Evolutionary conservation across 1,140 invertebrate genomes (phyloP), one percentile per base, ranked within the genome.

Genomic region (Kradibia gibbosae): DNA sequence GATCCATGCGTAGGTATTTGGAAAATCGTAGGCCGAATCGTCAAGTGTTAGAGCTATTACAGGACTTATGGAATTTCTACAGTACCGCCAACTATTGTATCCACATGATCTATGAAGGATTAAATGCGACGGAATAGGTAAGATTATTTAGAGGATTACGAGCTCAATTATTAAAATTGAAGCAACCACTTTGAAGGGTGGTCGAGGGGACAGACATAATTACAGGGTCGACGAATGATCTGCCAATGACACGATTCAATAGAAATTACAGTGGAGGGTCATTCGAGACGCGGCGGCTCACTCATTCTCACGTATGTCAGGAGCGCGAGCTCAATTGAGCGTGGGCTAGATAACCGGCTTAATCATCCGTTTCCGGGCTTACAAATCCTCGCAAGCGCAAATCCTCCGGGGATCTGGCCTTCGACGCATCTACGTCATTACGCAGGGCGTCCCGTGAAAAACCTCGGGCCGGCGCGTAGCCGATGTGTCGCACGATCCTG

Each of bases 311-410:
- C 65, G 50, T 79, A 45, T 72, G 36, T 10, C 10, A 50, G 50
- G n/a, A 71, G 57, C 8, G 22, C 39, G 31, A 13, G 78, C 48
- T 53, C 50, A 55, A 42, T 70, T 55, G 67, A 72, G 67, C 48
- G 22, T 15, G 28, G 60, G 53, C 11, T 15, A 25, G n/a, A n/a
- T 17, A 48, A 36, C n/a, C 13, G 15, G 42, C 55, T 48, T 80
- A 80, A 80, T 80, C 78, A 25, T 73, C 53, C 55, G 45, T 39
- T 80, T 80, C 78, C 78, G 78, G n/a, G n/a, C n/a, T n/a, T n/a
- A n/a, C n/a, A n/a, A n/a, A n/a, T 60, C 50, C 20, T 72, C 73
- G 48, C 78, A 67, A 71, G 48, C 11, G 50, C 50, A 72, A 72
- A 62, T 72, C 50, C 50, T 7, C 10, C 45, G n/a, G 65, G 22